Conservation (phyloP, 2,888 invertebrate genomes). For the Resseliella maxima region DNA sequence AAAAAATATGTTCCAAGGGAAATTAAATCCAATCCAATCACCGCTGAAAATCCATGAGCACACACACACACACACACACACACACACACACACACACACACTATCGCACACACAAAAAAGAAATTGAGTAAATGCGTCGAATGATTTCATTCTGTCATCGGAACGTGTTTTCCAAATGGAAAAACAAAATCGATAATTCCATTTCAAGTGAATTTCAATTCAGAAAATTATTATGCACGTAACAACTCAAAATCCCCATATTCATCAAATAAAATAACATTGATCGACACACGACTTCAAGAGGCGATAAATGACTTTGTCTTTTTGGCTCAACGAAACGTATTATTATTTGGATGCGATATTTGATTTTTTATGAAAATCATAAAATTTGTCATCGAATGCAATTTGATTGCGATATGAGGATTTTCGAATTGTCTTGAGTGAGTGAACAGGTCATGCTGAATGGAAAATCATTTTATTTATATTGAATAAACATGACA, state of each 20-base stretch:
- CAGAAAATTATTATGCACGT: not conserved
- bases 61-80: not conserved
- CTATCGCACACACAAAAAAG: not conserved
- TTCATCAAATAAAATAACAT: not conserved
- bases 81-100: not conserved
- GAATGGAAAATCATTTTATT: too few relatives aligned
- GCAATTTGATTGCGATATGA: too few relatives aligned
- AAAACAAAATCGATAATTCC: not conserved
- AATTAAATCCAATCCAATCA: slow-evolving; percentile 18
- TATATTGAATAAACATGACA: too few relatives aligned
- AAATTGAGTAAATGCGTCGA: not conserved
- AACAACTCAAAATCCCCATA: not conserved
- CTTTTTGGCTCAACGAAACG: not conserved
- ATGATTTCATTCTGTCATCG: not conserved
- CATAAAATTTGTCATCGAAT: slow-evolving; percentile 10
- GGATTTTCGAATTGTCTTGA: too few relatives aligned
- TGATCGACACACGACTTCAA: slow-evolving; percentile 18
- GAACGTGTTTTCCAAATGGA: not conserved
- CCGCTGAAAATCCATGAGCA: not conserved
- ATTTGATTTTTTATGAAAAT: not conserved
- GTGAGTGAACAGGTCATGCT: too few relatives aligned
- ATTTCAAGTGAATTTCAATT: slow-evolving; percentile 40
- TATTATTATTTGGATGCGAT: not conserved
- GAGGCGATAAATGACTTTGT: not conserved
- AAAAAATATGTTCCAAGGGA: not conserved